phyloP scores from a whole-genome alignment of 2,797 vertebrate species.

The Hippoglossus hippoglossus region DNA sequence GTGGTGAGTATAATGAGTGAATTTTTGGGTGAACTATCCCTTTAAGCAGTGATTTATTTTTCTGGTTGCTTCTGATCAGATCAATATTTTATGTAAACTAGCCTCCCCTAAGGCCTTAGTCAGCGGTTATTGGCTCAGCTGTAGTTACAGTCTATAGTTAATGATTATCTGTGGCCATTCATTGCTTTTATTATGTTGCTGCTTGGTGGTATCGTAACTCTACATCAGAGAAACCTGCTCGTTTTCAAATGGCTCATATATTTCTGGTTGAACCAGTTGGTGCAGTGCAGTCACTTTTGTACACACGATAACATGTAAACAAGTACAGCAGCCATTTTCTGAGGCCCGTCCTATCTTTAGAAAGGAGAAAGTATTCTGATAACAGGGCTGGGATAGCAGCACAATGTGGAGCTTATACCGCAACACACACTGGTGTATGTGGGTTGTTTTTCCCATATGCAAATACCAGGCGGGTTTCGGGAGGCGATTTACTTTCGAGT shows the following conservation, averaged over 20 bases:
- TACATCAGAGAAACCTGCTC: slow-evolving; percentile 25
- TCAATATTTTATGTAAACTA: slow-evolving; percentile 12
- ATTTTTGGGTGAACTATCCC: no score
- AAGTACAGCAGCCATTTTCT: slow-evolving; percentile 40
- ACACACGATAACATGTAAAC: slow-evolving; percentile 18
- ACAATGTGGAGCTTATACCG: slow-evolving; percentile 30
- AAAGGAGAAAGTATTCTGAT: slow-evolving; percentile 35
- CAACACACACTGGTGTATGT: slow-evolving; percentile 24
- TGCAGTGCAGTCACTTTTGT: slow-evolving; percentile 16
- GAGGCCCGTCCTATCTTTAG: not conserved
- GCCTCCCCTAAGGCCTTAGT: not conserved
- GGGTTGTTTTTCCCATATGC: slow-evolving; percentile 63
- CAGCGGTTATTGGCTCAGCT: slow-evolving; percentile 29
- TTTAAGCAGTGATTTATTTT: slow-evolving; percentile 4
- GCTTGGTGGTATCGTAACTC: slow-evolving; percentile 2
- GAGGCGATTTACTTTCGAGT: slow-evolving; percentile 63
- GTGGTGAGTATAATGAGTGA: no score
- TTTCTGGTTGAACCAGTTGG: slow-evolving; percentile 51
- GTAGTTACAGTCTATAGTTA: slow-evolving; percentile 14
- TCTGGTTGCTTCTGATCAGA: slow-evolving; percentile 18
- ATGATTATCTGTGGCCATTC: slow-evolving; percentile 12
- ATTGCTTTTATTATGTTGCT: slow-evolving; percentile 12
- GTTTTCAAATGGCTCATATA: slow-evolving; percentile 13
- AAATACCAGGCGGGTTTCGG: slow-evolving; percentile 67
- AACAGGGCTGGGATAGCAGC: slow-evolving; percentile 14